Base-by-base conservation (phyloP, 1,140 invertebrate genomes). In the Ridgeia piscesae region DNA sequence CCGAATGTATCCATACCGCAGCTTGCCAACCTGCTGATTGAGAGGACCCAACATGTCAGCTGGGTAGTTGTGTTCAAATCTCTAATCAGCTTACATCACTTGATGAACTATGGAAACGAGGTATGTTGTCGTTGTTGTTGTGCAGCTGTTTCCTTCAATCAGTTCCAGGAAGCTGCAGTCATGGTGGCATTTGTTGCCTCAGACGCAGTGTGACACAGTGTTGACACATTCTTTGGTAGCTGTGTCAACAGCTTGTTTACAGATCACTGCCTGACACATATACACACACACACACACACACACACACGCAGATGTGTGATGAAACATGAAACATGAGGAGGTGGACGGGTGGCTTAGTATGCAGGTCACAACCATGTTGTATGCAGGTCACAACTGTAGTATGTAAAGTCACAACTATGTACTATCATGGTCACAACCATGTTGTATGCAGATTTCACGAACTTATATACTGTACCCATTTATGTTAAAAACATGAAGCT, bases 31-130 rank as follows among this genome's bases (percentile, higher is more conserved):
- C 97, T 99, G 93, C 97, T 99, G 93, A 98, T 99, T 95, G 99
- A 99, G 96, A 97, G 99, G 94, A 99, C 99, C 93, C 99, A 99
- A 96, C 99, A 99, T 96, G 97, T 98, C 94, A 99, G 98, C 96
- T 99, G 99, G 99, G 98, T 99, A 92, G 99, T 99, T 42, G 99
- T 99, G 88, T 99, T 99, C 96, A 99, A 99, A 96, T 97, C 99
- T 50, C 97, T 99, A 91, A 98, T 99, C 95, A 99, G 99, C 91
- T 98, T 99, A 94, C 99, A 99, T 97, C 99, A 99, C 96, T 97
- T 99, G 95, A 98, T 99, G 97, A 99, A 99, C 95, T 99, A 99
- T 97, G 99, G 99, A 95, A 99, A 99, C 97, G 99, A 99, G 97
- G 98, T 99, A 96, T 97, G 96, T 94, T n/a, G n/a, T n/a, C n/a